These are phyloP conservation scores for Distichodus sexfasciatus DNA, from an alignment of 2,797 vertebrate genomes.

Conservation along the genomic window DNA sequence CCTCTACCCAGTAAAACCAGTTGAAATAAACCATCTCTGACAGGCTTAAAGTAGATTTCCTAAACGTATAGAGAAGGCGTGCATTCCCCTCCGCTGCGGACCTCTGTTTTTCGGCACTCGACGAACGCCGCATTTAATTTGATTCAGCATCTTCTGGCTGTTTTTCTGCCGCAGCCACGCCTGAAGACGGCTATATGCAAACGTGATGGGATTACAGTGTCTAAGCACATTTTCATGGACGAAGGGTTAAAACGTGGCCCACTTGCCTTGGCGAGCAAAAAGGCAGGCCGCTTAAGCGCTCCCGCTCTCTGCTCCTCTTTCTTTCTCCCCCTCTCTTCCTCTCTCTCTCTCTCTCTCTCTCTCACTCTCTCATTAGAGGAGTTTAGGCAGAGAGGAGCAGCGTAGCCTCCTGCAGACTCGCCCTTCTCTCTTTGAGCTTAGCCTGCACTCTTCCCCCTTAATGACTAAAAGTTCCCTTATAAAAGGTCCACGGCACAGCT, in stretches of 20 bases:
- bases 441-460: slow-evolving; percentile 69
- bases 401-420: slow-evolving; percentile 49
- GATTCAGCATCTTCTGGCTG: slow-evolving; percentile 75
- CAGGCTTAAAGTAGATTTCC: slow-evolving; percentile 77
- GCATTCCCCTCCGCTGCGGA: slow-evolving; percentile 52
- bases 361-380: slow-evolving; percentile 72
- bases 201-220: slow-evolving; percentile 83
- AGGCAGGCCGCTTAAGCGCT: slow-evolving; percentile 74
- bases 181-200: slow-evolving; percentile 79
- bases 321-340: slow-evolving; percentile 1
- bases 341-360: slow-evolving; percentile 21
- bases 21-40: slow-evolving; percentile 78
- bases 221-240: slow-evolving; percentile 77
- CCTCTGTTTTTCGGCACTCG: slow-evolving; percentile 42
- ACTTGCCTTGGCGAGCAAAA: slow-evolving; percentile 71
- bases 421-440: slow-evolving; percentile 52
- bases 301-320: slow-evolving; percentile 59
- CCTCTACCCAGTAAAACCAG: slow-evolving; percentile 59
- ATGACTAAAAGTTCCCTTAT: slow-evolving; percentile 85
- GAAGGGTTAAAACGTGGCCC: slow-evolving; percentile 76
- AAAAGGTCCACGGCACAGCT: slow-evolving; percentile 80
- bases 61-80: slow-evolving; percentile 35
- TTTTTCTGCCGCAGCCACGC: slow-evolving; percentile 68
- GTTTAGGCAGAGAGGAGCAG: slow-evolving; percentile 51
- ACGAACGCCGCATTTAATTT: slow-evolving; percentile 74